Evolutionary conservation across 2,888 invertebrate genomes (phyloP).

Genomic region (Parthenolecanium corni): DNA sequence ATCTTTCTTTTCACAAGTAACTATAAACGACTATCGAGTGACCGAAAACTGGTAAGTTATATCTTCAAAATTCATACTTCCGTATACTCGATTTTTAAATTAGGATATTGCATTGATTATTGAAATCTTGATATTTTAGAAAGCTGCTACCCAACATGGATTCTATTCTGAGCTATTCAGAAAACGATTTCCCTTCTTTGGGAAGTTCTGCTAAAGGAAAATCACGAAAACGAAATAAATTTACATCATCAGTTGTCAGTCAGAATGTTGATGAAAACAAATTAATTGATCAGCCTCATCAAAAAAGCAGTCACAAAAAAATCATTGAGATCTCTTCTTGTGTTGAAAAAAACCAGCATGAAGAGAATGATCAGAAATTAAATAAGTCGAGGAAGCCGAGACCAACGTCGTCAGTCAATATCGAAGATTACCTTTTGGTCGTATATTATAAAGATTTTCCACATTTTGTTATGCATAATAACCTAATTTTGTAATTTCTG

Average conservation of each 20-base stretch:
- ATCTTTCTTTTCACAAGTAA: too few species aligned
- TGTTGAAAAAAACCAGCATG: too few species aligned
- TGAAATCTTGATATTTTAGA: too few species aligned
- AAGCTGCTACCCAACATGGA: too few species aligned
- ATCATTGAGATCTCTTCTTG: background rate
- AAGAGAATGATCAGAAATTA: too few species aligned
- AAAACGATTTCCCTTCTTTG: constrained; percentile 6
- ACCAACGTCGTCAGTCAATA: background rate
- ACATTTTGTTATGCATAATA: background rate
- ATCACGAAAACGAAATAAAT: background rate
- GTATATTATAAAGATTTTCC: background rate
- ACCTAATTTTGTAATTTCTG: background rate
- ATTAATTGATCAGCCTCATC: background rate
- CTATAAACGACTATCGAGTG: too few species aligned
- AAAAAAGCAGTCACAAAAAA: background rate
- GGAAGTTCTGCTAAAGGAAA: background rate
- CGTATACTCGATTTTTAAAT: too few species aligned
- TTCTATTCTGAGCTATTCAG: constrained; percentile 8
- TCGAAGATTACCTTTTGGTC: background rate
- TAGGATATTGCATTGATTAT: too few species aligned
- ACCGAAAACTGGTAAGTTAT: too few species aligned
- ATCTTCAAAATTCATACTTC: too few species aligned
- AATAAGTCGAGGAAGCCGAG: background rate
- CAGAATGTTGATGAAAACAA: background rate
- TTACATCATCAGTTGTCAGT: background rate